Percentiles rank a stretch among this genome's conserved stretches.
These are phyloP conservation scores for Lasiurus borealis DNA, from an alignment of 2,113 vertebrate species.

Conservation along the genomic window DNA sequence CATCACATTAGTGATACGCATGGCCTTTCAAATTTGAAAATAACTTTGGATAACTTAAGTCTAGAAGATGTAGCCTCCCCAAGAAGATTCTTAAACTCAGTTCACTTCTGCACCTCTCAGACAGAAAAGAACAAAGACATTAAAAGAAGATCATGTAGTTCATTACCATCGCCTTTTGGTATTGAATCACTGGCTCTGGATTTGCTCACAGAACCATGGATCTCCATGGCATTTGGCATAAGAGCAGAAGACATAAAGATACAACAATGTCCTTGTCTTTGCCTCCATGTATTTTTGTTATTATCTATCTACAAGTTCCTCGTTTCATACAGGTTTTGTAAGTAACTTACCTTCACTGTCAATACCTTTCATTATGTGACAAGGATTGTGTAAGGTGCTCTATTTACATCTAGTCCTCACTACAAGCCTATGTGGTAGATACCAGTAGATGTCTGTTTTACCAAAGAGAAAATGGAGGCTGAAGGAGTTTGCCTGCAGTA, in stretches of 20 bases:
- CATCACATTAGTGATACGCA: neutral
- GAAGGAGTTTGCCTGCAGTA: neutral
- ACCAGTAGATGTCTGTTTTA: neutral
- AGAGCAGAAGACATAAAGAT: neutral
- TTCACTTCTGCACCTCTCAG: neutral
- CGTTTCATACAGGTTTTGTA: neutral
- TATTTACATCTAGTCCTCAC: constrained; percentile 13
- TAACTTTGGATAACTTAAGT: neutral
- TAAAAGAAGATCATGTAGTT: neutral
- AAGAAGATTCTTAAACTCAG: neutral
- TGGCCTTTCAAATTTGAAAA: constrained; percentile 55
- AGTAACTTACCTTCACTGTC: neutral
- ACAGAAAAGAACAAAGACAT: neutral
- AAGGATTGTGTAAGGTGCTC: neutral
- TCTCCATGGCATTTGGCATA: neutral
- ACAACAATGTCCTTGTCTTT: neutral
- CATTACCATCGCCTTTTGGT: neutral
- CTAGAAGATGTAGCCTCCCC: neutral
- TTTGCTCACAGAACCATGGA: neutral
- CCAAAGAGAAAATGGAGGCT: neutral
- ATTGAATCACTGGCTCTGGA: neutral
- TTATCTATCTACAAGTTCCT: neutral
- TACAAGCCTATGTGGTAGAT: neutral
- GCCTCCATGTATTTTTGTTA: neutral
- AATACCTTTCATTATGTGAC: neutral